Conservation (phyloP, 2,113 vertebrate species). For the Hippocampus comes region DNA sequence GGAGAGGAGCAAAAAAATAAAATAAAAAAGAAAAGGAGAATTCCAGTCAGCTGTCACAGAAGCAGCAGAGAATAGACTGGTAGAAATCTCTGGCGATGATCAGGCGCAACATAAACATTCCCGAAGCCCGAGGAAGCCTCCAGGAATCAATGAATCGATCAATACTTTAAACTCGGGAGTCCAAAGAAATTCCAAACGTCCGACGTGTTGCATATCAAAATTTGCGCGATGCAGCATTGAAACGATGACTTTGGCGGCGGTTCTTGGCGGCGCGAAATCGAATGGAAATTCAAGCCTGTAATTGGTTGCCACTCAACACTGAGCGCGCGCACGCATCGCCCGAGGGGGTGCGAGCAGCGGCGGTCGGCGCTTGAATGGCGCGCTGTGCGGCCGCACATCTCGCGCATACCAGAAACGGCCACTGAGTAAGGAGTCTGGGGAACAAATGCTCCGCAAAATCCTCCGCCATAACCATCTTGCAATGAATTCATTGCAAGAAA, state of each 20-base stretch:
- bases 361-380: no score
- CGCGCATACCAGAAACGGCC: not conserved
- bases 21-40: not conserved
- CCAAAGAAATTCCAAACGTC: not conserved
- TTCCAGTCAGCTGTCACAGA: constrained; percentile 11
- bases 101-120: not conserved
- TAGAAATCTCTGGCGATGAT: not conserved
- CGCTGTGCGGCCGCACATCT: no score
- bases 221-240: not conserved
- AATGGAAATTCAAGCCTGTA: not conserved
- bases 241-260: not conserved
- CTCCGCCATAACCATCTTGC: not conserved
- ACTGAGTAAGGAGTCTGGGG: not conserved
- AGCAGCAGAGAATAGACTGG: not conserved
- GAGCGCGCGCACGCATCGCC: not conserved
- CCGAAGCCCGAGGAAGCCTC: not conserved
- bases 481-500: constrained; percentile 29
- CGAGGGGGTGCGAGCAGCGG: not conserved
- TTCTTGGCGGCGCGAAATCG: constrained; percentile 10
- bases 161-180: not conserved
- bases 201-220: not conserved
- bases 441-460: not conserved
- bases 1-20: not conserved
- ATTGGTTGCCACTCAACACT: constrained; percentile 16
- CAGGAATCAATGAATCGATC: constrained; percentile 6